Conservation (phyloP, 1,140 invertebrate species). For the Leptoteleia sp. region DNA sequence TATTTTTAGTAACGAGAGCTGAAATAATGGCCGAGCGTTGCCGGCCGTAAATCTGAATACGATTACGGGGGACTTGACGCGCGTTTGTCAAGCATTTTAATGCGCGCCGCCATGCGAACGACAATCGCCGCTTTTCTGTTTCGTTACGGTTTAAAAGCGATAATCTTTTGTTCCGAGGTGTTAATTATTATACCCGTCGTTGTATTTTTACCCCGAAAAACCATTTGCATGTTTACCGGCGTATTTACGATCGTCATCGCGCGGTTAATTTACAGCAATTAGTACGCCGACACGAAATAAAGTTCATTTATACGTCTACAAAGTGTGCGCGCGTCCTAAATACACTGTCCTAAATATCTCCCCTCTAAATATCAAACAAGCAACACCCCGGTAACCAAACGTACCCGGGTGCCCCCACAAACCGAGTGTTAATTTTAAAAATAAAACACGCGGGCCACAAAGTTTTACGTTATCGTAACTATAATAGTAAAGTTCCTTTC, state of each 20-base stretch:
- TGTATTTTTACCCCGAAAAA: conserved; percentile 4
- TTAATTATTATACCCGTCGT: conserved; percentile 9
- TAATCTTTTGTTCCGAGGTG: conserved; percentile 12
- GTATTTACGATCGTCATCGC: conserved; percentile 8
- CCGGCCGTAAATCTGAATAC: conserved; percentile 13
- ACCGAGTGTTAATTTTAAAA: too few relatives aligned
- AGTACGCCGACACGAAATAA: conserved; percentile 4
- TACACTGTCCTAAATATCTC: conserved; percentile 14
- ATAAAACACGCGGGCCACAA: too few relatives aligned
- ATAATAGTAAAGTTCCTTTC: too few relatives aligned
- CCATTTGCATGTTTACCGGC: conserved; percentile 8
- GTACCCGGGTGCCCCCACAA: too few relatives aligned
- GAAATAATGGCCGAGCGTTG: conserved; percentile 4
- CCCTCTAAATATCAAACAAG: conserved; percentile 8
- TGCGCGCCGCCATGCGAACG: not conserved
- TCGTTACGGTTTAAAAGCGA: conserved; percentile 22
- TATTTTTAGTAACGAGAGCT: not conserved
- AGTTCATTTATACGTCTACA: conserved; percentile 3
- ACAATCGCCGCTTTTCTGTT: conserved; percentile 32
- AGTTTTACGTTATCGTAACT: too few relatives aligned
- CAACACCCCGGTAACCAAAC: too few relatives aligned
- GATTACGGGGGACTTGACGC: conserved; percentile 28
- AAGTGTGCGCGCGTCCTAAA: conserved; percentile 20
- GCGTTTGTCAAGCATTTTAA: conserved; percentile 34
- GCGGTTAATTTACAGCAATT: conserved; percentile 25